Evolutionary conservation across 2,797 vertebrate genomes (phyloP).

Genomic region (Poecilia gillii): DNA sequence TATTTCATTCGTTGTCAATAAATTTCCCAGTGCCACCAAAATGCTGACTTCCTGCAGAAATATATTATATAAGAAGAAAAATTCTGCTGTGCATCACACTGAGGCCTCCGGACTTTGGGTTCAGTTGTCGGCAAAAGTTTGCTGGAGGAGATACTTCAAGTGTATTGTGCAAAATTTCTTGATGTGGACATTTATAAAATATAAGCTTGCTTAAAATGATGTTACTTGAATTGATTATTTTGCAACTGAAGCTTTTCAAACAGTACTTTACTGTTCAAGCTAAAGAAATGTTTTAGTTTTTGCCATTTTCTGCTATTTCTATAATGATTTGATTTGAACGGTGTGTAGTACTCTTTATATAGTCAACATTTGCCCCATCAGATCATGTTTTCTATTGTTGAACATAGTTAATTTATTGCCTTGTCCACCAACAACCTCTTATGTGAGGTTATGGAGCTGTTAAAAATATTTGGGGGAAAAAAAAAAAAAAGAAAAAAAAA

Average conservation of each 20-base stretch:
- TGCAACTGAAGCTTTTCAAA: background rate
- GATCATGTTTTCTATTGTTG: slow-evolving; percentile 61
- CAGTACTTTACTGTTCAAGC: no score
- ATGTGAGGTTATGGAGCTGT: slow-evolving; percentile 37
- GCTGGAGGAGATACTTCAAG: background rate
- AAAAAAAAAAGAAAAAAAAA: slow-evolving; percentile 47
- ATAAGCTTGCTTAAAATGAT: background rate
- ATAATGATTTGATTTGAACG: slow-evolving; percentile 41
- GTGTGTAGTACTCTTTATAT: slow-evolving; percentile 22
- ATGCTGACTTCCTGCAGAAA: slow-evolving; percentile 1
- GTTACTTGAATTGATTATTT: background rate
- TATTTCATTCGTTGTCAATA: background rate
- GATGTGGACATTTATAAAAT: background rate
- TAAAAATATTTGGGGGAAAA: slow-evolving; percentile 41
- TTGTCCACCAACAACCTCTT: slow-evolving; percentile 64
- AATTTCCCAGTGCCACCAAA: slow-evolving; percentile 8
- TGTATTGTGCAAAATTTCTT: background rate
- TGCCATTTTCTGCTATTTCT: slow-evolving; percentile 15
- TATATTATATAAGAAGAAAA: background rate
- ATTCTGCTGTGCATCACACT: background rate
- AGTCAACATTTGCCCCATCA: slow-evolving; percentile 19
- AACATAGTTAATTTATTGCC: slow-evolving; percentile 50
- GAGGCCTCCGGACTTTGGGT: background rate
- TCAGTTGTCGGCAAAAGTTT: background rate
- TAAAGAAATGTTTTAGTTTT: background rate